Base-by-base conservation (phyloP, 2,113 vertebrate species). In the Muntiacus reevesi region DNA sequence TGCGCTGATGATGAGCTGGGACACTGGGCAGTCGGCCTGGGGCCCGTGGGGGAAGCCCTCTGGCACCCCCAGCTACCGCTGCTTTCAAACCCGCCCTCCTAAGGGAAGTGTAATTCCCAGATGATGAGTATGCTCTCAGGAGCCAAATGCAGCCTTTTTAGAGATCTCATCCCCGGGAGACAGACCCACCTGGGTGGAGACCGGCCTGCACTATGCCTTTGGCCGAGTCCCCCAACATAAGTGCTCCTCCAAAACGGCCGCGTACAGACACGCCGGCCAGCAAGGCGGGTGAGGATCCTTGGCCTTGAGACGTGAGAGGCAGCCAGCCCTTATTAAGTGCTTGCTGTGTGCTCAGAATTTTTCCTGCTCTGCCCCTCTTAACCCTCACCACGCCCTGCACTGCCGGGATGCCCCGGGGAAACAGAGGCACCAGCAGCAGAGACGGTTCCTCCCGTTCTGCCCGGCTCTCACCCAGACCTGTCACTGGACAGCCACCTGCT, bases 191-290 rank as follows among this genome's bases (percentile, higher is more conserved):
- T 1, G 7, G 8, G 1, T 6, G 0, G 23, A 76, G 8, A 21
- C 87, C 10, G 9, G n/a, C 82, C 13, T 5, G 54, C 43, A 23
- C 45, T 4, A 2, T 5, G 50, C 40, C 91, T 67, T 36, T 55
- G 81, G 55, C 50, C 62, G 2, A 8, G 55, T 21, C 33, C 0
- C 50, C 7, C 0, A 1, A 28, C 43, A 16, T 3, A 2, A 15
- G 40, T 6, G 0, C 1, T 19, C 40, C 23, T 2, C 47, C 76
- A 13, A 3, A 19, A 15, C 5, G 0, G 30, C 40, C 6, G 0
- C 0, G 0, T 1, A 25, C 43, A 0, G 17, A 27, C 43, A 11
- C 7, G 0, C 14, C 19, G 1, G 74, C 0, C 33, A 28, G 17
- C 64, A 13, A 19, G 27, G 9, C 15, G 3, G 76, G 52, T 12